These are phyloP conservation scores for Cheilinus undulatus DNA, from an alignment of 2,113 vertebrate species.

Conservation along the genomic window DNA sequence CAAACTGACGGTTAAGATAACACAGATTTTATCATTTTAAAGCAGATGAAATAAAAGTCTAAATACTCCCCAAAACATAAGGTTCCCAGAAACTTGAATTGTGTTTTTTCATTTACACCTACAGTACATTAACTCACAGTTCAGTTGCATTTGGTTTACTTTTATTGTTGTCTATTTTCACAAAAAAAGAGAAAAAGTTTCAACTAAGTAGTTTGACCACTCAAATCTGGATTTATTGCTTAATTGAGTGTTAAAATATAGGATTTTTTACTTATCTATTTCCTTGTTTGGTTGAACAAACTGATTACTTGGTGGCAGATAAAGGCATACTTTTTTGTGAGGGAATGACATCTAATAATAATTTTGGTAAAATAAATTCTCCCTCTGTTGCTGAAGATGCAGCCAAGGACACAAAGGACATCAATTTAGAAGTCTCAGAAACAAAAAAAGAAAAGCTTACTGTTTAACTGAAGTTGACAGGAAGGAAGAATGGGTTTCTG, in stretches of 20 bases:
- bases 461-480: constrained; percentile 45
- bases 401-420: constrained; percentile 26
- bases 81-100: too few species aligned
- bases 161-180: too few species aligned
- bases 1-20: too few species aligned
- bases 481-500: constrained; percentile 18
- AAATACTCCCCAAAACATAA: too few species aligned
- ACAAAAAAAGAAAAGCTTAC: constrained; percentile 29
- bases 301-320: background rate
- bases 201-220: too few species aligned
- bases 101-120: too few species aligned
- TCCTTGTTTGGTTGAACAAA: background rate
- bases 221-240: background rate
- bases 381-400: constrained; percentile 21
- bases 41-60: too few species aligned
- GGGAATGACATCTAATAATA: background rate
- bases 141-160: background rate
- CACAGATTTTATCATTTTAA: too few species aligned
- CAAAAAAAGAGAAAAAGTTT: too few species aligned
- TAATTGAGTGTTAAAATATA: too few species aligned
- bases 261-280: background rate
- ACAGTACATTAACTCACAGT: too few species aligned
- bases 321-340: background rate
- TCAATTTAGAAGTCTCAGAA: constrained; percentile 43
- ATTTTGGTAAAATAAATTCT: background rate